These are phyloP conservation scores for Sinosuthora webbiana DNA, from an alignment of 2,113 vertebrate genomes.

Conservation along the genomic window DNA sequence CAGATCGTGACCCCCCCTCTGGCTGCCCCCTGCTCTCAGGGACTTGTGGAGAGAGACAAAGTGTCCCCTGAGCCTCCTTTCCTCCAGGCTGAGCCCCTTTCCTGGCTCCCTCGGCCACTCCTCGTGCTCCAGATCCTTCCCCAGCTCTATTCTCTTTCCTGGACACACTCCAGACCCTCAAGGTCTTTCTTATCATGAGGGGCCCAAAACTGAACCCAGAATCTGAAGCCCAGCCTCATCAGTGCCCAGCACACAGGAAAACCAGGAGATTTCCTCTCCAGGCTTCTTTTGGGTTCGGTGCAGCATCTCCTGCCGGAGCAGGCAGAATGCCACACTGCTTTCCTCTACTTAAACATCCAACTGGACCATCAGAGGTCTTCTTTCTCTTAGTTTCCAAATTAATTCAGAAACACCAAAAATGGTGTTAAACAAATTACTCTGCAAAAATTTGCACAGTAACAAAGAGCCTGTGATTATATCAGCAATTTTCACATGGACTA, in stretches of 20 bases:
- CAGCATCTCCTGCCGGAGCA: background rate
- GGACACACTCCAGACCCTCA: background rate
- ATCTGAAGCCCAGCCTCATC: background rate
- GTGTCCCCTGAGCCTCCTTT: background rate
- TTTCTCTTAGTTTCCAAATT: background rate
- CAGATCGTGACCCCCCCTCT: background rate
- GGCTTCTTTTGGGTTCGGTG: accelerated
- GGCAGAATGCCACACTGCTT: background rate
- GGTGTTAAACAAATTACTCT: background rate
- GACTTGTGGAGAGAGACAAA: background rate
- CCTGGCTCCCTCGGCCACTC: background rate
- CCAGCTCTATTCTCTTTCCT: background rate
- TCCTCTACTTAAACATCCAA: background rate
- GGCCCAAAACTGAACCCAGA: background rate
- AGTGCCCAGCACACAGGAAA: background rate
- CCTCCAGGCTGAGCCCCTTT: background rate
- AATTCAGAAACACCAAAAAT: background rate
- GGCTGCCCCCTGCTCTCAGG: background rate
- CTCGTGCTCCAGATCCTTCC: background rate
- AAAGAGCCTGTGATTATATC: background rate
- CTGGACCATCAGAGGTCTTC: background rate
- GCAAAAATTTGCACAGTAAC: background rate
- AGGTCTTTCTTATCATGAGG: background rate
- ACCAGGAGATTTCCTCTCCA: background rate
- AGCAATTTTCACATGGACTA: background rate